A percentile compares a stretch with the other conserved stretches of the same genome.
Conservation (phyloP, 35 echinoderm and acorn worm genomes). For the Chiridota heheva region DNA sequence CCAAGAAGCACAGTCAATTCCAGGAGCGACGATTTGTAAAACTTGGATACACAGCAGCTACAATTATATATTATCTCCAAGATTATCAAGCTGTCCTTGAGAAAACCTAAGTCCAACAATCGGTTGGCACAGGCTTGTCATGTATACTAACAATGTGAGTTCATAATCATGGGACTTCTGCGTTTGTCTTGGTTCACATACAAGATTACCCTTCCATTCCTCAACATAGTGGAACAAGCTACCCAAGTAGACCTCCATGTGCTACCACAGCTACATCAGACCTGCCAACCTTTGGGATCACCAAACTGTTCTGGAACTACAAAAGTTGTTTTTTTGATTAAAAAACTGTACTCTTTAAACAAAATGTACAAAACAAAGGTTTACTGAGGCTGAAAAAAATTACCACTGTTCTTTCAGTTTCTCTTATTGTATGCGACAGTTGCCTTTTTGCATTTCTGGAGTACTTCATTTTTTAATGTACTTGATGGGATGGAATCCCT, state of each 20-base stretch:
- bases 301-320: background rate
- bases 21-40: constrained; percentile 11
- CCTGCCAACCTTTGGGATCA: no score
- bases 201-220: constrained; percentile 8
- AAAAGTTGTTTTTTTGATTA: no score
- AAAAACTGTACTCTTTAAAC: no score
- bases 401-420: no score
- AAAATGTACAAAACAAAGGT: no score
- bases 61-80: constrained; percentile 1
- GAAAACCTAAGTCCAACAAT: constrained; percentile 30
- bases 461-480: no score
- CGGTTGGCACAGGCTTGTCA: constrained; percentile 10
- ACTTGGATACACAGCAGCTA: constrained; percentile 15
- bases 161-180: background rate
- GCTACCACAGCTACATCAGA: no score
- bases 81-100: constrained; percentile 5
- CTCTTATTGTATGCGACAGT: no score
- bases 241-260: background rate
- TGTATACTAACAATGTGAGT: no score
- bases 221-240: constrained; percentile 31
- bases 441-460: no score
- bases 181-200: constrained; percentile 3
- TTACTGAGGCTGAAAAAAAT: no score
- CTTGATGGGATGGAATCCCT: no score
- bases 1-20: constrained; percentile 38